phyloP scores from a whole-genome alignment of 2,113 vertebrate genomes.

The Sigmodon hispidus region DNA sequence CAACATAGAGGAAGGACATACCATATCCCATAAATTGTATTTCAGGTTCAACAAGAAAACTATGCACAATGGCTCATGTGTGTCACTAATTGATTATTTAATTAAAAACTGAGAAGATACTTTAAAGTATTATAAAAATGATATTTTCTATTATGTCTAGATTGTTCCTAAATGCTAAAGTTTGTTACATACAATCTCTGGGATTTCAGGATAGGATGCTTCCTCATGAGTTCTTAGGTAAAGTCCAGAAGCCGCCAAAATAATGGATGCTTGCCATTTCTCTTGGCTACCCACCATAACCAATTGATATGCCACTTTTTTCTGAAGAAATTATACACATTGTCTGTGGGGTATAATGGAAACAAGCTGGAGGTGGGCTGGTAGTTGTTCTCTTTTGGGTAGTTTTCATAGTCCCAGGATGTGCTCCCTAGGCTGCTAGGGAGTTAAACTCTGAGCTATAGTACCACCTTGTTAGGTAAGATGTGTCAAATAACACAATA shows the following conservation, averaged over 20 bases:
- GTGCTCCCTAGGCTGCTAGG: neutral
- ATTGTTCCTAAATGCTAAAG: neutral
- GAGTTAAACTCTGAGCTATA: neutral
- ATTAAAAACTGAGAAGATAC: neutral
- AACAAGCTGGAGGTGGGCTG: neutral
- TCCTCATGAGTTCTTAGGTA: neutral
- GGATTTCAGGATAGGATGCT: neutral
- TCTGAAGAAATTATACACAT: neutral
- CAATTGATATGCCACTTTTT: neutral
- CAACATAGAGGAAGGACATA: neutral
- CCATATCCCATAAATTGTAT: neutral
- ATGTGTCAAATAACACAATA: neutral
- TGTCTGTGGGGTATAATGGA: neutral
- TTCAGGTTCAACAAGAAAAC: neutral
- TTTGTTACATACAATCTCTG: neutral
- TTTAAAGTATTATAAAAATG: neutral
- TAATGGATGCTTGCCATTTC: neutral
- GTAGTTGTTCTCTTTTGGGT: neutral
- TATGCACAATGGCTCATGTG: neutral
- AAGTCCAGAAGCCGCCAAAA: neutral
- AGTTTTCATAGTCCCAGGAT: neutral
- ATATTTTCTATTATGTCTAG: neutral
- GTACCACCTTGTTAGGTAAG: neutral
- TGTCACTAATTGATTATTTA: neutral
- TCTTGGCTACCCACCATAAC: neutral